phyloP scores from a whole-genome alignment of 30 jellyfish, hydroid and myxozoan species.

The Mastigias papua region DNA sequence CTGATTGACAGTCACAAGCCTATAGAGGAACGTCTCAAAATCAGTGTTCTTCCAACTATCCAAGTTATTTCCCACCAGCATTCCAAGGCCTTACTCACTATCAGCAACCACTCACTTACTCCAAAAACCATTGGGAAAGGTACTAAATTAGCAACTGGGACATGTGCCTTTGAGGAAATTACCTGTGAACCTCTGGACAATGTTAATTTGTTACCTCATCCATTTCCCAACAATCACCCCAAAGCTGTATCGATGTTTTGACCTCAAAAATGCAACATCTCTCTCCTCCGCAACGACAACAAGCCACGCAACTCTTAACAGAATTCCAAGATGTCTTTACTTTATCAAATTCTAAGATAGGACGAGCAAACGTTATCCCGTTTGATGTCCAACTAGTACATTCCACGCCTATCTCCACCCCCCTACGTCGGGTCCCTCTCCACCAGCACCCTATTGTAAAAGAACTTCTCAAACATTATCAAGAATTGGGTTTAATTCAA shows the following conservation, averaged over 20 bases:
- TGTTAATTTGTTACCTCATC: not conserved
- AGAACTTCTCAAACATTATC: constrained; percentile 4
- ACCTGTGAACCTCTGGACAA: not conserved
- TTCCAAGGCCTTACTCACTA: not conserved
- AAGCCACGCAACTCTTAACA: constrained; percentile 34
- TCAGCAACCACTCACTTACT: constrained; percentile 3
- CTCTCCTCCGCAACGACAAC: constrained; percentile 35
- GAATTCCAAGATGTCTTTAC: constrained; percentile 49
- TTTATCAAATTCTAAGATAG: constrained; percentile 37
- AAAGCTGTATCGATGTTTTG: not conserved
- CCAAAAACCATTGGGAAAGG: constrained; percentile 33
- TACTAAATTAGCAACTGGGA: constrained; percentile 10
- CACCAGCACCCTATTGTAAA: constrained; percentile 7
- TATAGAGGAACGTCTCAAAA: constrained; percentile 24
- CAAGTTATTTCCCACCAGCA: constrained; percentile 6
- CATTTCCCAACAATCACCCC: constrained; percentile 2
- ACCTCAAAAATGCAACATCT: constrained; percentile 46
- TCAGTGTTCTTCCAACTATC: constrained; percentile 9
- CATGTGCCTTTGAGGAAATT: constrained; percentile 20
- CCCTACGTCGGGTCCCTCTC: constrained; percentile 46
- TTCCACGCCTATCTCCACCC: constrained; percentile 49
- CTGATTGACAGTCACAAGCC: constrained; percentile 36
- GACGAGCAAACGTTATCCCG: constrained; percentile 29
- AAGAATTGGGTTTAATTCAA: not conserved
- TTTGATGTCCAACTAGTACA: constrained; percentile 27